phyloP scores from a whole-genome alignment of 2,888 invertebrate genomes.

The Caenorhabditis sp. region DNA sequence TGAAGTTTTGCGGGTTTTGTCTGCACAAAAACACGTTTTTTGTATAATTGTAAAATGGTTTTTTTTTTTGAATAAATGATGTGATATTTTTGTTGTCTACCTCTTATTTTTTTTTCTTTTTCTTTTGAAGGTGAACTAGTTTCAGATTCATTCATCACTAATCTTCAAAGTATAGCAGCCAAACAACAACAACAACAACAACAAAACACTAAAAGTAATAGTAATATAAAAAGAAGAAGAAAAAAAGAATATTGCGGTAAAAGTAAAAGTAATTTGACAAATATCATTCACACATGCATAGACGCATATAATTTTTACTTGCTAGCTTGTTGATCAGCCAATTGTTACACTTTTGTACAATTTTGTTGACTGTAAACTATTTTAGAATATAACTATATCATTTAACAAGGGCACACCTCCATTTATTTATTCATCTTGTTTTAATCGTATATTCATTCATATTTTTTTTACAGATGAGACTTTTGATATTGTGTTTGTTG shows the following conservation, averaged over 20 bases:
- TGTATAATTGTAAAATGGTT: too few relatives aligned
- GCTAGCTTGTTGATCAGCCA: slow-evolving; percentile 22
- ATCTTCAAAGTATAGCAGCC: not conserved
- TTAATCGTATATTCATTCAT: not conserved
- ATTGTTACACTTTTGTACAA: slow-evolving; percentile 46
- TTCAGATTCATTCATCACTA: too few relatives aligned
- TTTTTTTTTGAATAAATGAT: slow-evolving; percentile 16
- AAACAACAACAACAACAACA: not conserved
- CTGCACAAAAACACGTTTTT: not conserved
- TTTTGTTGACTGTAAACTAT: slow-evolving; percentile 1
- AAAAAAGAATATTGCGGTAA: slow-evolving; percentile 11
- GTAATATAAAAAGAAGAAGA: too few relatives aligned
- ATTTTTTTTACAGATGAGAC: not conserved
- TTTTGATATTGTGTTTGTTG: not conserved
- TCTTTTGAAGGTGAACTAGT: not conserved
- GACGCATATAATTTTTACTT: not conserved
- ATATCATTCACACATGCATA: not conserved
- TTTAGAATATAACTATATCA: not conserved
- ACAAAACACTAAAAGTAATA: slow-evolving; percentile 5
- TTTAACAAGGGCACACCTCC: not conserved
- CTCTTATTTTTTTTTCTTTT: slow-evolving; percentile 8
- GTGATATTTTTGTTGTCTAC: too few relatives aligned
- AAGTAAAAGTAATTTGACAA: slow-evolving; percentile 15
- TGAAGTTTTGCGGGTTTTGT: slow-evolving; percentile 23
- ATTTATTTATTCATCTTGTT: slow-evolving; percentile 1